A percentile compares a stretch with the other conserved stretches of the same genome.
Evolutionary conservation across 2,888 invertebrate genomes (phyloP).

Genomic region (Tetramorium bicarinatum): DNA sequence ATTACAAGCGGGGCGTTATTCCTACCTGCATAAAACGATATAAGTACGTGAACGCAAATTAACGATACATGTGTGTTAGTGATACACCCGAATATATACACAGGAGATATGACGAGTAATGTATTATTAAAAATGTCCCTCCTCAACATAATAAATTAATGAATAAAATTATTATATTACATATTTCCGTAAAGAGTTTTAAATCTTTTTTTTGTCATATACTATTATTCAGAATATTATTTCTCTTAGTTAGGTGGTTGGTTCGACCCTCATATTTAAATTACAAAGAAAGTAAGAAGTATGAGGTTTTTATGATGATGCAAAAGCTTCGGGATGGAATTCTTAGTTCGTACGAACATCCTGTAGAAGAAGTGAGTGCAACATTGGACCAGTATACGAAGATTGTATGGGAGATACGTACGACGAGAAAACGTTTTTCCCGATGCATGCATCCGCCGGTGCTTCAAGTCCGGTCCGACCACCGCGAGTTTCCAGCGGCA

Average conservation of each 20-base stretch:
- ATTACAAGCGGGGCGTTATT: slow-evolving; percentile 45
- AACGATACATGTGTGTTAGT: not conserved
- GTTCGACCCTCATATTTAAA: not conserved
- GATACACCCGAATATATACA: not conserved
- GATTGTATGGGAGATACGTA: slow-evolving; percentile 49
- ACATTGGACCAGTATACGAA: slow-evolving; percentile 14
- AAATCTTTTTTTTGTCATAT: not conserved
- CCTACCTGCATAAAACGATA: slow-evolving; percentile 33
- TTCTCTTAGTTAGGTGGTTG: not conserved
- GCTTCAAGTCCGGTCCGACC: slow-evolving; percentile 43
- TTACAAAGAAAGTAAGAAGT: not conserved
- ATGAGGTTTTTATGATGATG: not conserved
- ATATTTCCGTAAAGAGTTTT: not conserved
- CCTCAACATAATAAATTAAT: not conserved
- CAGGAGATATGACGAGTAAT: not conserved
- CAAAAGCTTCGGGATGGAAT: not conserved
- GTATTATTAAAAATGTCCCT: not conserved
- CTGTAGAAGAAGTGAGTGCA: not conserved
- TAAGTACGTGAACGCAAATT: slow-evolving; percentile 32
- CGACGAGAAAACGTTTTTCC: slow-evolving; percentile 49
- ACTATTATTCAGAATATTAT: not conserved
- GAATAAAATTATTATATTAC: not conserved
- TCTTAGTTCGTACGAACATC: not conserved
- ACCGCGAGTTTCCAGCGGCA: slow-evolving; percentile 28
- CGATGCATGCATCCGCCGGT: slow-evolving; percentile 34